phyloP scores from a whole-genome alignment of 2,888 invertebrate species.

The Enchytraeus crypticus region DNA sequence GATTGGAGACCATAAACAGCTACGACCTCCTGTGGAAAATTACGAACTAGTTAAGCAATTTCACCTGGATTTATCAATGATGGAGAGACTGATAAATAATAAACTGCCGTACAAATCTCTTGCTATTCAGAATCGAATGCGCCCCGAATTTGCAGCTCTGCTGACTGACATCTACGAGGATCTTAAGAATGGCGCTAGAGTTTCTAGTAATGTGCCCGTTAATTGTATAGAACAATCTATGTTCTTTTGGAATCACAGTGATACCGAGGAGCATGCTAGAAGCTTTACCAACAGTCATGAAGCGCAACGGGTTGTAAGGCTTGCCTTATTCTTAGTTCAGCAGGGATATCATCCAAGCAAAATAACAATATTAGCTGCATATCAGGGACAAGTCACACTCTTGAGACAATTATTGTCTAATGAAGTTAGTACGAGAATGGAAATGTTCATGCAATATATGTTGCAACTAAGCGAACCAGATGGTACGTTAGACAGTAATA shows the following conservation, averaged over 20 bases:
- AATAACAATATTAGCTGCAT: constrained; percentile 20
- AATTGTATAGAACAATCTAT: constrained; percentile 12
- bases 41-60: constrained; percentile 11
- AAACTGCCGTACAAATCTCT: constrained; percentile 8
- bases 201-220: constrained; percentile 4
- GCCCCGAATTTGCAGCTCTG: constrained; percentile 18
- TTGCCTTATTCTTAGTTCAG: constrained; percentile 18
- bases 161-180: constrained; percentile 20
- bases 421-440: constrained; percentile 4
- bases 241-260: constrained; percentile 22
- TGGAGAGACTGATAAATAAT: constrained; percentile 23
- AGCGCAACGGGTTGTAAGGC: constrained; percentile 17
- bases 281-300: constrained; percentile 18
- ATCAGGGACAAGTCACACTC: constrained; percentile 20
- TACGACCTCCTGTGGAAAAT: constrained; percentile 19
- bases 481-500: too few species aligned
- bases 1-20: constrained; percentile 24
- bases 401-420: constrained; percentile 2
- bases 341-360: constrained; percentile 16
- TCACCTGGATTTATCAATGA: constrained; percentile 22
- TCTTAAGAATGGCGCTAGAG: constrained; percentile 15
- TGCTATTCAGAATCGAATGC: constrained; percentile 21
- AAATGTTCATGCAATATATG: too few species aligned
- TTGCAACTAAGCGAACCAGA: background rate
- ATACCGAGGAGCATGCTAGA: constrained; percentile 11